phyloP scores from a whole-genome alignment of 1,140 invertebrate species.

The Lordiphosa clarofinis region DNA sequence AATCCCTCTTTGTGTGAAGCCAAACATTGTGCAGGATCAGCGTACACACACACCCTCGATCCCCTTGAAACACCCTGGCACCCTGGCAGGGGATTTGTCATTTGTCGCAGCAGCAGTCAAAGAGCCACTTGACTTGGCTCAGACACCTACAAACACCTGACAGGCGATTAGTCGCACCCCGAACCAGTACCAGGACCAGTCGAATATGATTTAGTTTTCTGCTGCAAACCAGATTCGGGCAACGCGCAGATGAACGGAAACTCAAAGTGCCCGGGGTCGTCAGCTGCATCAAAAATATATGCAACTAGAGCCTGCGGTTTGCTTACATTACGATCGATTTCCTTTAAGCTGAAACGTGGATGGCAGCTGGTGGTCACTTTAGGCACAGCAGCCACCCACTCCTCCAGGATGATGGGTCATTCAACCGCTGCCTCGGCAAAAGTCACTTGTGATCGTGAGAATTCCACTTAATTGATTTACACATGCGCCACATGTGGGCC shows the following conservation, averaged over 20 bases:
- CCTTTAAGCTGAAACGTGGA: slow-evolving; percentile 6
- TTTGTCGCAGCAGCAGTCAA: slow-evolving; percentile 32
- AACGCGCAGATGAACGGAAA: neutral
- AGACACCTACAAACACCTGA: slow-evolving; percentile 15
- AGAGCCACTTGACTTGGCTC: slow-evolving; percentile 25
- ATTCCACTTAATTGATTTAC: slow-evolving; percentile 67
- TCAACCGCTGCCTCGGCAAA: slow-evolving; percentile 1
- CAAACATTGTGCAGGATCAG: slow-evolving; percentile 57
- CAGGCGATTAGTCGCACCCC: slow-evolving; percentile 9
- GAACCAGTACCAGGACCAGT: slow-evolving; percentile 1
- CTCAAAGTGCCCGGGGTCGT: slow-evolving; percentile 54
- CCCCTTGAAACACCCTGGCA: neutral
- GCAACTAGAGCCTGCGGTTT: slow-evolving; percentile 28
- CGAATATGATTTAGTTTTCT: slow-evolving; percentile 52
- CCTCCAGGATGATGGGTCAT: neutral
- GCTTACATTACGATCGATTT: slow-evolving; percentile 12
- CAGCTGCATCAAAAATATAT: slow-evolving; percentile 23
- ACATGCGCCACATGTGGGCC: slow-evolving; percentile 46
- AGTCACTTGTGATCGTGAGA: slow-evolving; percentile 60
- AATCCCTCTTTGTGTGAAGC: slow-evolving; percentile 66
- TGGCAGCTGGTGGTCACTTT: slow-evolving; percentile 6
- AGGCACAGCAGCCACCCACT: neutral
- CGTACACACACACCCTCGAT: slow-evolving; percentile 40
- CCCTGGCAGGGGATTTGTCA: slow-evolving; percentile 15
- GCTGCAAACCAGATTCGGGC: no score